Base-by-base conservation (phyloP, 2,113 vertebrate genomes). In the Oplegnathus fasciatus region DNA sequence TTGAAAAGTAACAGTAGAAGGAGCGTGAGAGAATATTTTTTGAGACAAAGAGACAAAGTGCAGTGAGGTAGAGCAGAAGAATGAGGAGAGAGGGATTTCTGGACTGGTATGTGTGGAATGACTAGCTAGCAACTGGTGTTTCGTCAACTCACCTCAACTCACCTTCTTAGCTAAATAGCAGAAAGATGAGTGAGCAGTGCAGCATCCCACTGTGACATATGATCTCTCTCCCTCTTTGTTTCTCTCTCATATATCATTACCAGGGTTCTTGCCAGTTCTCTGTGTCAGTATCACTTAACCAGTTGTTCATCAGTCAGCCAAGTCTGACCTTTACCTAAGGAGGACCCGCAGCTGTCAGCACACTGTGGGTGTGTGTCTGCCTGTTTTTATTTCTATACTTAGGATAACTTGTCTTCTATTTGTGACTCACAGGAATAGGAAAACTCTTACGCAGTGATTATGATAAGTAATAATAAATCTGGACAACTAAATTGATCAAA, bases 21-120 rank as follows among this genome's bases (percentile, higher is more conserved):
- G n/a, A n/a, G n/a, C n/a, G 42, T 48, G 52, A 58, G 46, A n/a
- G n/a, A n/a, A n/a, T n/a, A n/a, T n/a, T n/a, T 30, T 40, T 24
- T 4, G 14, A 50, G 62, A 26, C 4, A n/a, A n/a, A 8, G 17
- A 48, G 50, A 20, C 58, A 65, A 70, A 58, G 17, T 48, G 7
- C n/a, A 74, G 20, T 26, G 46, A 55, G 34, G 52, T 30, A 9
- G 9, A 72, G 37, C 52, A 28, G 32, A 66, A 60, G 26, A 75
- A 75, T 50, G 30, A 58, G 64, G 26, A 68, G 61, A 37, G 44
- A 8, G 37, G 44, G 71, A 50, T 55, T 69, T 24, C 77, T 62
- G 52, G 62, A 10, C 61, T 10, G 75, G 54, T 62, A 77, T 73
- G 82, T 58, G 24, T 28, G 73, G 73, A 57, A 81, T 78, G 60